phyloP scores from a whole-genome alignment of 2,797 vertebrate species.

The Catharus ustulatus region DNA sequence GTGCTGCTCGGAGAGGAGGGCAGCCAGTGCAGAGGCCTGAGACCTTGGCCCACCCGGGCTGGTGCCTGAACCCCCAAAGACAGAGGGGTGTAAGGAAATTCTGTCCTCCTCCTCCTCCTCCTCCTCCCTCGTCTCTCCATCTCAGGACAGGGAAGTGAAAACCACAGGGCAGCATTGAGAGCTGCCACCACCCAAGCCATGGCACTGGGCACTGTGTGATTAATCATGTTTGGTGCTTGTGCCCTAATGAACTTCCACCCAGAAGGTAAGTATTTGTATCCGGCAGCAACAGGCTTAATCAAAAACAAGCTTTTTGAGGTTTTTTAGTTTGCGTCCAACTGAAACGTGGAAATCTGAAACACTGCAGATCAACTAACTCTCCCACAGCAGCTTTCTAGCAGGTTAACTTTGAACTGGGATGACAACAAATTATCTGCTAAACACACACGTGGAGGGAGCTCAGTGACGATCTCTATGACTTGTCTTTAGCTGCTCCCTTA shows the following conservation, averaged over 20 bases:
- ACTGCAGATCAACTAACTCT: slow-evolving; percentile 31
- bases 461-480: not conserved
- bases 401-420: slow-evolving; percentile 67
- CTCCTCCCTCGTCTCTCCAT: fast-evolving
- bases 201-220: not conserved
- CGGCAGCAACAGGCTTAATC: not conserved
- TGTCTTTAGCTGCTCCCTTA: not conserved
- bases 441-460: slow-evolving; percentile 30
- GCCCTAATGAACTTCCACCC: slow-evolving; percentile 69
- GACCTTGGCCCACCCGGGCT: fast-evolving
- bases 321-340: slow-evolving; percentile 32
- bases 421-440: slow-evolving; percentile 57
- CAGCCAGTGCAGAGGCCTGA: fast-evolving
- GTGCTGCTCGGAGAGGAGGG: not conserved
- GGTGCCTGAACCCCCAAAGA: not conserved
- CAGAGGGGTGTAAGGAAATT: not conserved
- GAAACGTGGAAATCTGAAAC: slow-evolving; percentile 43
- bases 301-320: slow-evolving; percentile 56
- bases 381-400: slow-evolving; percentile 46
- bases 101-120: not conserved
- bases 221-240: slow-evolving; percentile 17
- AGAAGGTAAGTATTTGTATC: slow-evolving; percentile 63
- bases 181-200: not conserved
- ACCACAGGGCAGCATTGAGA: fast-evolving
- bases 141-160: not conserved